Conservation (phyloP, 2,888 invertebrate genomes). For the Rhagonycha fulva region DNA sequence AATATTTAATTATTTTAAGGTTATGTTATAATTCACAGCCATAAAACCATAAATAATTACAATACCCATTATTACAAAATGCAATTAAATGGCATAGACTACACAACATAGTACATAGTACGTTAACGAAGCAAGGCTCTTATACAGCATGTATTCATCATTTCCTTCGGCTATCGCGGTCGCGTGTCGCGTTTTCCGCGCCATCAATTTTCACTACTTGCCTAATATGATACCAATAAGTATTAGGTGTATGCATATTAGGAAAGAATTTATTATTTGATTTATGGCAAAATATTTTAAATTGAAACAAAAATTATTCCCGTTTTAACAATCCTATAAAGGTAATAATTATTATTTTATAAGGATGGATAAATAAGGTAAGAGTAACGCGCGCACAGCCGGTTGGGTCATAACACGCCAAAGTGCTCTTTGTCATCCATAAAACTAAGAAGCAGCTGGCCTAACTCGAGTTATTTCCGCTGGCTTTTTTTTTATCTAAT, state of each 20-base stretch:
- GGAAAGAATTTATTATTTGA: background rate
- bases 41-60: background rate
- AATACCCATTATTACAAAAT: background rate
- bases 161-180: background rate
- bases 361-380: slow-evolving; percentile 40
- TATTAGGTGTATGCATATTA: background rate
- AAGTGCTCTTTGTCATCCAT: slow-evolving; percentile 52
- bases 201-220: background rate
- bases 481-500: slow-evolving; percentile 25
- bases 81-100: background rate
- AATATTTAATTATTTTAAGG: background rate
- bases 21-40: background rate
- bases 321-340: slow-evolving; percentile 12
- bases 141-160: too few relatives aligned
- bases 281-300: background rate
- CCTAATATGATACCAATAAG: background rate
- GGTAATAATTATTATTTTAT: slow-evolving; percentile 33
- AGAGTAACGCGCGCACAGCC: slow-evolving; percentile 43
- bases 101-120: background rate
- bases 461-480: slow-evolving; percentile 43
- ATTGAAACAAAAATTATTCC: background rate
- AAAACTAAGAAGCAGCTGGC: slow-evolving; percentile 51
- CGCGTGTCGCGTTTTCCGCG: background rate
- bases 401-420: slow-evolving; percentile 47
- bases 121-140: too few relatives aligned